Conservation (phyloP, 2,797 vertebrate genomes). For the Gymnodraco acuticeps region DNA sequence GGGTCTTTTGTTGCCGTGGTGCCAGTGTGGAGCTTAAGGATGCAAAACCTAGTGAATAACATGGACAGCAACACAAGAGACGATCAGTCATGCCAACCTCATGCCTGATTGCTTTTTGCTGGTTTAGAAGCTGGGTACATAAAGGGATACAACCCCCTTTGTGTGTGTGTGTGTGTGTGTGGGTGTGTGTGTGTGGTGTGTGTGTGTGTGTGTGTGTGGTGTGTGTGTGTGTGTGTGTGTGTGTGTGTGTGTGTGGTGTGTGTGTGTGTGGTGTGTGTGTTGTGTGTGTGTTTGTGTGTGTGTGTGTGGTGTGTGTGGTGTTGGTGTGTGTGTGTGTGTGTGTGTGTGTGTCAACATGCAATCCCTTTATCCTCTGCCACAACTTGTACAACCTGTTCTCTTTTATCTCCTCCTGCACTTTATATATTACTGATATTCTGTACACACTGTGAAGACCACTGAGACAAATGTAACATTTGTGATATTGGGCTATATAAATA, state of each 20-base stretch:
- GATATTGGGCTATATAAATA: too few species aligned
- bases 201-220: slow-evolving; percentile 9
- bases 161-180: slow-evolving; percentile 24
- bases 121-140: slow-evolving; percentile 47
- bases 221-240: background rate
- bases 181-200: slow-evolving; percentile 10
- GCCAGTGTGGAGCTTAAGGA: slow-evolving; percentile 56
- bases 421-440: too few species aligned
- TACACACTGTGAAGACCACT: too few species aligned
- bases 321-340: background rate
- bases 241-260: background rate
- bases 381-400: slow-evolving; percentile 37
- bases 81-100: slow-evolving; percentile 68
- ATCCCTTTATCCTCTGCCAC: slow-evolving; percentile 33
- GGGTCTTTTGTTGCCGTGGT: slow-evolving; percentile 51
- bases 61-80: slow-evolving; percentile 71
- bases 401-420: too few species aligned
- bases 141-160: slow-evolving; percentile 28
- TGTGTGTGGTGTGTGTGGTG: slow-evolving; percentile 6
- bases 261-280: slow-evolving; percentile 5
- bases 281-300: slow-evolving; percentile 11
- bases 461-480: too few species aligned
- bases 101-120: slow-evolving; percentile 57
- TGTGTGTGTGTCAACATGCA: slow-evolving; percentile 12
- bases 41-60: slow-evolving; percentile 66